Conservation (phyloP, 2,113 vertebrate genomes). For the Onychorhynchus coronatus region DNA sequence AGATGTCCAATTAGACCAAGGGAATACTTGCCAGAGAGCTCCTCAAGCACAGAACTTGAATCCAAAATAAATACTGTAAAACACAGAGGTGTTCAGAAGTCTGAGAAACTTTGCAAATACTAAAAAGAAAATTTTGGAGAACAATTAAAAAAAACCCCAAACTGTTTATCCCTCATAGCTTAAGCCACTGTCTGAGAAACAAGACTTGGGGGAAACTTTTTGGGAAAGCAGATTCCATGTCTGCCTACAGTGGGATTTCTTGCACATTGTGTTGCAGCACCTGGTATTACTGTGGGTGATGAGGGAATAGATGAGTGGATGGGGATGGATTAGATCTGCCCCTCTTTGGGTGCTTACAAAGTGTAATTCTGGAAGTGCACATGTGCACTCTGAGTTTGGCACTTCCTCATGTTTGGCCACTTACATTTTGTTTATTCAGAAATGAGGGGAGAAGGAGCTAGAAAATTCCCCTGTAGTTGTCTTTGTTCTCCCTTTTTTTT, state of each 20-base stretch:
- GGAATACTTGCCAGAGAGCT: not conserved
- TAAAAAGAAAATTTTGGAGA: not conserved
- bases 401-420: not conserved
- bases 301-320: constrained; percentile 21
- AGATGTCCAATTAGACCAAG: not conserved
- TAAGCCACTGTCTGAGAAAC: not conserved
- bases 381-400: not conserved
- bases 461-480: not conserved
- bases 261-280: constrained; percentile 19
- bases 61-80: not conserved
- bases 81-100: not conserved
- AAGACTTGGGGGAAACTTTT: not conserved
- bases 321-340: not conserved
- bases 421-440: not conserved
- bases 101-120: not conserved
- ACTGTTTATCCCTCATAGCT: not conserved
- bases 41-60: not conserved
- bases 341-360: not conserved
- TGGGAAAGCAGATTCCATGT: not conserved
- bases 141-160: not conserved
- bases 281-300: not conserved
- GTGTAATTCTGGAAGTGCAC: not conserved
- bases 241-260: constrained; percentile 9
- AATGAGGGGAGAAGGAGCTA: not conserved
- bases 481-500: not conserved